phyloP scores from a whole-genome alignment of 92 coral and sea anemone genomes.

The Bergia sp. region DNA sequence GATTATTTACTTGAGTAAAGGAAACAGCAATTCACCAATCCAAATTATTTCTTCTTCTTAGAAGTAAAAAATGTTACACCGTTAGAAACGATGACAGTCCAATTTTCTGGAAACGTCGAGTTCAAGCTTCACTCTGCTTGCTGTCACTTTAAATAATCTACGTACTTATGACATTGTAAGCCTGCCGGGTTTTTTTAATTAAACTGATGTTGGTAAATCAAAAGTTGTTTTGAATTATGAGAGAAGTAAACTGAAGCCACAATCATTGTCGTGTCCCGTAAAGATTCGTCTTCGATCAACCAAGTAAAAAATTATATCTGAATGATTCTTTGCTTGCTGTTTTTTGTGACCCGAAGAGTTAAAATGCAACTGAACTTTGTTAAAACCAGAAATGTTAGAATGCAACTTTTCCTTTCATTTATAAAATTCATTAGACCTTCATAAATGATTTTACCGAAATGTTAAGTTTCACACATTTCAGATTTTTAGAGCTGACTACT shows the following conservation, averaged over 20 bases:
- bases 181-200: not conserved
- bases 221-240: too few relatives aligned
- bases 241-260: not conserved
- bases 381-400: not conserved
- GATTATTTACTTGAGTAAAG: not conserved
- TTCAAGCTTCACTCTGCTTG: not conserved
- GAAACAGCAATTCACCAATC: not conserved
- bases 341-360: not conserved
- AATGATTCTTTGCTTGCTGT: not conserved
- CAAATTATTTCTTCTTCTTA: too few relatives aligned
- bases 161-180: not conserved
- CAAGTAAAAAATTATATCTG: not conserved
- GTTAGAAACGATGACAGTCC: not conserved
- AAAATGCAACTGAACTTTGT: not conserved
- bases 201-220: too few relatives aligned
- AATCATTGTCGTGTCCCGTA: not conserved
- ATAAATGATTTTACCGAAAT: not conserved
- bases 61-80: not conserved
- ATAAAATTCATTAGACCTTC: not conserved
- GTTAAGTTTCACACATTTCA: not conserved
- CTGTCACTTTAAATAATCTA: not conserved
- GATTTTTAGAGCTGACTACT: not conserved
- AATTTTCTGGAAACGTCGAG: not conserved
- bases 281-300: not conserved
- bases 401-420: not conserved